A percentile compares a stretch with the other conserved stretches of the same genome.
These are phyloP conservation scores for Lithophane ornitopus DNA, from an alignment of 2,888 invertebrate genomes.

Conservation along the genomic window DNA sequence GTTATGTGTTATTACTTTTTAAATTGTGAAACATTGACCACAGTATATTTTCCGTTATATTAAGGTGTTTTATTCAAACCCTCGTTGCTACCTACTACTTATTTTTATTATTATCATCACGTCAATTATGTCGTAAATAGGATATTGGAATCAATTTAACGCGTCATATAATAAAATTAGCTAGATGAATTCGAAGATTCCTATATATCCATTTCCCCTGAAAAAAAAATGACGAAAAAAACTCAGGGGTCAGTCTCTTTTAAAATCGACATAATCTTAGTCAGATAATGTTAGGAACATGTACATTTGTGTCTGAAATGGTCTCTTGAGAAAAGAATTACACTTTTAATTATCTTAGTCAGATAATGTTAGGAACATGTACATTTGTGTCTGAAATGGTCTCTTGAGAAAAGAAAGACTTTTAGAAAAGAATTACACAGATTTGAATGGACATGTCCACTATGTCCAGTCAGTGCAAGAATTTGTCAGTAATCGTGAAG, in stretches of 20 bases:
- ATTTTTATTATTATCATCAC: neutral
- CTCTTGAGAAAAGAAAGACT: too few species aligned
- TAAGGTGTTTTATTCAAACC: neutral
- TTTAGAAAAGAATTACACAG: too few species aligned
- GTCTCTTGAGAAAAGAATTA: too few species aligned
- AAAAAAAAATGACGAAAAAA: neutral
- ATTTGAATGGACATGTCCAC: too few species aligned
- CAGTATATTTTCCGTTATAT: neutral
- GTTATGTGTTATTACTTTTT: neutral
- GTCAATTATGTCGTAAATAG: neutral
- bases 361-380: too few species aligned
- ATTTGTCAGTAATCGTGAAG: neutral
- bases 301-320: too few species aligned
- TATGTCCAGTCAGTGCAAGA: too few species aligned
- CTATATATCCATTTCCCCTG: too few species aligned
- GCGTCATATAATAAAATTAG: neutral
- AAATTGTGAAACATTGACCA: neutral
- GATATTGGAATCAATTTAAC: neutral
- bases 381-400: too few species aligned
- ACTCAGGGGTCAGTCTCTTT: neutral
- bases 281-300: too few species aligned
- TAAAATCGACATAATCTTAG: too few species aligned
- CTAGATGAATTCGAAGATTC: neutral
- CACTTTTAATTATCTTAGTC: too few species aligned
- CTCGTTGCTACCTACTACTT: neutral